Conservation (phyloP, 1,140 invertebrate genomes). For the Stratiolaelaps scimitus region DNA sequence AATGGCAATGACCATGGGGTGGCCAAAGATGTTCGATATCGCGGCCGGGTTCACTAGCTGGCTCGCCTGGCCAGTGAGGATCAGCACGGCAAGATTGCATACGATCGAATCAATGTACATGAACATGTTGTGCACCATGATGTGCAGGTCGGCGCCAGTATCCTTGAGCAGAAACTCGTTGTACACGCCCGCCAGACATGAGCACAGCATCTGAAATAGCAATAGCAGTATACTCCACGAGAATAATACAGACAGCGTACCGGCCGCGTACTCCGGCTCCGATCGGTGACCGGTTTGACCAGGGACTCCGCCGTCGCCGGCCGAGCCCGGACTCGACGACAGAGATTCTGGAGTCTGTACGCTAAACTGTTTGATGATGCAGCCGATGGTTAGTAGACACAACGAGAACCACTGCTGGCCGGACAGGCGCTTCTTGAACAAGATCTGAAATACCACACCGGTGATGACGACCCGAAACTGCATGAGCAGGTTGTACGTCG, state of each 20-base stretch:
- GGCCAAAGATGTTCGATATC: conserved; percentile 33
- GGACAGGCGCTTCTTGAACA: conserved; percentile 73
- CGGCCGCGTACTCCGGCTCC: neutral
- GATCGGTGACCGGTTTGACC: neutral
- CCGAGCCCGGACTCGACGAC: neutral
- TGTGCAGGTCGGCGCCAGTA: conserved; percentile 61
- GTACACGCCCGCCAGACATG: conserved; percentile 86
- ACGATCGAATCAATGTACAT: conserved; percentile 91
- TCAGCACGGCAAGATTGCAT: conserved; percentile 61
- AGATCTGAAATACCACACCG: conserved; percentile 74
- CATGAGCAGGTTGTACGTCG: conserved; percentile 81
- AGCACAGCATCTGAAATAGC: conserved; percentile 69
- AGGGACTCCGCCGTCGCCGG: neutral
- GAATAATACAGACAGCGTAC: conserved; percentile 24
- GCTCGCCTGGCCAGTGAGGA: conserved; percentile 51
- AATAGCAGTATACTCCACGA: conserved; percentile 34
- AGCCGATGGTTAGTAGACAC: conserved; percentile 68
- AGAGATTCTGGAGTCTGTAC: conserved; percentile 41
- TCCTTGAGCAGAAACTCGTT: conserved; percentile 85
- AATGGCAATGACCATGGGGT: conserved; percentile 60
- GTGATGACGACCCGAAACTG: conserved; percentile 84
- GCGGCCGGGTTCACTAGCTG: conserved; percentile 19
- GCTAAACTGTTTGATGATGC: conserved; percentile 76
- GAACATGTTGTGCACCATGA: conserved; percentile 87
- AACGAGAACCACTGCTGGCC: conserved; percentile 77